Percentiles rank a stretch among this genome's conserved stretches.
Evolutionary conservation across 2,888 invertebrate species (phyloP).

Genomic region (Dasypolia templi): DNA sequence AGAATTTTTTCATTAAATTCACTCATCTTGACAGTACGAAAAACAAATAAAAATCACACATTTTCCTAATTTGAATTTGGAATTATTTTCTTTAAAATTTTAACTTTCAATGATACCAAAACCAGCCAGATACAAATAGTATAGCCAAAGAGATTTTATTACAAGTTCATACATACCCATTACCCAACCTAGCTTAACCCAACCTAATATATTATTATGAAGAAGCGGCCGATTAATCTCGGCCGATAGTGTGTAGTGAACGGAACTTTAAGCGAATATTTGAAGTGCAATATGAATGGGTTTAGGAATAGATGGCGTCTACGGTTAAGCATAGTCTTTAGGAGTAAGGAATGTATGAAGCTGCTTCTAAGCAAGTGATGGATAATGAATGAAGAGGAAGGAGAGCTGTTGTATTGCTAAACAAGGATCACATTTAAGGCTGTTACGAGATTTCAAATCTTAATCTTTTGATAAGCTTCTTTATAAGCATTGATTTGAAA

Average conservation of each 20-base stretch:
- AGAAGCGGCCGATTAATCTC: constrained; percentile 41
- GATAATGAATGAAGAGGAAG: not conserved
- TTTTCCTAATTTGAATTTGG: too few relatives aligned
- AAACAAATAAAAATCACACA: too few relatives aligned
- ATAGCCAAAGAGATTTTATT: too few relatives aligned
- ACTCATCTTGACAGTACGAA: too few relatives aligned
- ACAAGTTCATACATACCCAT: too few relatives aligned
- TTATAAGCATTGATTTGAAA: too few relatives aligned
- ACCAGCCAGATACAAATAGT: too few relatives aligned
- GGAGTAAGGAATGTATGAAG: constrained; percentile 21
- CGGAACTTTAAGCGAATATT: constrained; percentile 36
- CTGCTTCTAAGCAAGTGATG: constrained; percentile 1
- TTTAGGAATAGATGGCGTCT: constrained; percentile 36
- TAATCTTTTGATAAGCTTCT: not conserved
- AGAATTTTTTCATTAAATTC: too few relatives aligned
- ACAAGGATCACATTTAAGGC: not conserved
- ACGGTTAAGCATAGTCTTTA: not conserved
- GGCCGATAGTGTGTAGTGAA: constrained; percentile 2
- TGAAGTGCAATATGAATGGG: constrained; percentile 50
- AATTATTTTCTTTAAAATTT: too few relatives aligned
- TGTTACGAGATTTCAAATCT: not conserved
- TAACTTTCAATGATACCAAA: too few relatives aligned
- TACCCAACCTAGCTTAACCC: too few relatives aligned
- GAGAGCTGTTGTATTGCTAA: not conserved
- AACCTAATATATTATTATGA: too few relatives aligned